These are phyloP conservation scores for Drosophila erecta DNA, from an alignment of 1,140 invertebrate species.

Conservation along the genomic window DNA sequence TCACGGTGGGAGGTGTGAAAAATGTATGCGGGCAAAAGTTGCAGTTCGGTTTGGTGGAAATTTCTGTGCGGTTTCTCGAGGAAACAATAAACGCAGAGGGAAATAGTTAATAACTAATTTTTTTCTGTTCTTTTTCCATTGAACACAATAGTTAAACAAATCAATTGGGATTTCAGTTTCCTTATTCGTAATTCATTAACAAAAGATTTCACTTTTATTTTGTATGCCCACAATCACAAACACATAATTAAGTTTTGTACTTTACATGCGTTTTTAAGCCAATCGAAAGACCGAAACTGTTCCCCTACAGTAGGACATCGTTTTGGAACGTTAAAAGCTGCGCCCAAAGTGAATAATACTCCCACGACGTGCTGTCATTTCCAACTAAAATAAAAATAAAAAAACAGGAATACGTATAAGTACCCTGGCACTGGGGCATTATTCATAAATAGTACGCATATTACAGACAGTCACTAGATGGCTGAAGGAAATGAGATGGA, in stretches of 20 bases:
- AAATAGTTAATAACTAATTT: neutral
- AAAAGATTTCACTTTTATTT: too few relatives aligned
- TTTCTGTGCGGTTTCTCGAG: slow-evolving; percentile 17
- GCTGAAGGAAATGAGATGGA: slow-evolving; percentile 22
- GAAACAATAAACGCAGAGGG: neutral
- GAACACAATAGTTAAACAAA: too few relatives aligned
- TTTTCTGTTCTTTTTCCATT: too few relatives aligned
- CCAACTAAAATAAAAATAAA: slow-evolving; percentile 74
- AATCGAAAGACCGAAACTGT: neutral
- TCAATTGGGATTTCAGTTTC: too few relatives aligned
- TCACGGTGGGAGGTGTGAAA: slow-evolving; percentile 18
- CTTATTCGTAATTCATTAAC: too few relatives aligned
- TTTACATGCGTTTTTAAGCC: too few relatives aligned
- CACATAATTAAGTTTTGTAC: neutral
- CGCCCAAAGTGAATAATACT: slow-evolving; percentile 75
- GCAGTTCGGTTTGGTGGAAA: slow-evolving; percentile 14
- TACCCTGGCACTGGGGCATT: slow-evolving; percentile 43
- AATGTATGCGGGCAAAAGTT: neutral
- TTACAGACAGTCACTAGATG: slow-evolving; percentile 19
- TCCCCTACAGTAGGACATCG: slow-evolving; percentile 44
- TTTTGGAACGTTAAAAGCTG: slow-evolving; percentile 52
- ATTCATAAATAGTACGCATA: slow-evolving; percentile 70
- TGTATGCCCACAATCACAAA: neutral
- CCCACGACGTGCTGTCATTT: slow-evolving; percentile 76
- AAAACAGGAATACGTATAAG: slow-evolving; percentile 30